Evolutionary conservation across 1,140 invertebrate genomes (phyloP).

Genomic region (Tachypleus tridentatus): DNA sequence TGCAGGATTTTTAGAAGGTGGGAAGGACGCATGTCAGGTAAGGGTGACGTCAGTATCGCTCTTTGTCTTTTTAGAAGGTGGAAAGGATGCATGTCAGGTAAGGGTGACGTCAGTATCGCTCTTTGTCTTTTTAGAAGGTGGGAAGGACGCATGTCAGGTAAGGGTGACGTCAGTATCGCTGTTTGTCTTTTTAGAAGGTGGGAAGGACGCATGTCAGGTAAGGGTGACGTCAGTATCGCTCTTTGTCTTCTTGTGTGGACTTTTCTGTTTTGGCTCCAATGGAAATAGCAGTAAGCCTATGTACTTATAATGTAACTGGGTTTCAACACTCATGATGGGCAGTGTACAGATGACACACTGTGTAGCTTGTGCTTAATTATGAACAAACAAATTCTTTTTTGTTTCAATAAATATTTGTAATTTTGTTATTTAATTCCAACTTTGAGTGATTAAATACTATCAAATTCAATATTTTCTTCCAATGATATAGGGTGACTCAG

Average conservation of each 20-base stretch:
- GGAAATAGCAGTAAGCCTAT: too few species aligned
- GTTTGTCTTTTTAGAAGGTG: slow-evolving; percentile 74
- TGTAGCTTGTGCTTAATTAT: too few species aligned
- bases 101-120: background rate
- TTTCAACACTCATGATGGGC: too few species aligned
- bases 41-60: background rate
- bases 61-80: slow-evolving; percentile 49
- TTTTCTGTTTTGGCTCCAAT: too few species aligned
- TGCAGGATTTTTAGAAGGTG: slow-evolving; percentile 75
- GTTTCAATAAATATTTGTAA: too few species aligned
- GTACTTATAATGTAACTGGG: too few species aligned
- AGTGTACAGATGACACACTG: too few species aligned
- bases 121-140: slow-evolving; percentile 74
- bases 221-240: background rate
- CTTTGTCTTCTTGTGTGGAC: too few species aligned
- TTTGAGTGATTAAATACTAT: too few species aligned
- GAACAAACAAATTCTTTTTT: too few species aligned
- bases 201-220: slow-evolving; percentile 61
- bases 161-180: background rate
- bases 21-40: slow-evolving; percentile 61
- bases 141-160: slow-evolving; percentile 61
- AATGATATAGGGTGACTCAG: slow-evolving; percentile 29
- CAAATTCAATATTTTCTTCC: too few species aligned
- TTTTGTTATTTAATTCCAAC: too few species aligned
- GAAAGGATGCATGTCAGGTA: slow-evolving; percentile 61